These are phyloP conservation scores for Ectemnius lituratus DNA, from an alignment of 2,888 invertebrate species.

Conservation along the genomic window DNA sequence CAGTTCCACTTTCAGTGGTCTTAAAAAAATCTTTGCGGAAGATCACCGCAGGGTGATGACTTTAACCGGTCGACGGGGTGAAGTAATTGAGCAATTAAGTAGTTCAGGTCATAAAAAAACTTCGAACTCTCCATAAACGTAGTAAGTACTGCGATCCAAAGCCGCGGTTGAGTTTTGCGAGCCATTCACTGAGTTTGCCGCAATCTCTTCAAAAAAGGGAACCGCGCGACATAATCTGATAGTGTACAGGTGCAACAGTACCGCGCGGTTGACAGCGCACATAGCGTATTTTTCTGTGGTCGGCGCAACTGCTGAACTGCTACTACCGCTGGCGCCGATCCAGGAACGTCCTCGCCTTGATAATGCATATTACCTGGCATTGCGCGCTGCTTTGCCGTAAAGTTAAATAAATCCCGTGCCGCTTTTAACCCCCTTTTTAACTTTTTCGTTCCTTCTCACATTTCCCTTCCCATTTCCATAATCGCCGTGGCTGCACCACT, in stretches of 20 bases:
- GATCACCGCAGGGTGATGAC: too few species aligned
- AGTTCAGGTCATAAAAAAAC: too few species aligned
- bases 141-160: too few species aligned
- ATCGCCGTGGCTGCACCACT: not conserved
- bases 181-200: too few species aligned
- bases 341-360: slow-evolving; percentile 54
- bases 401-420: slow-evolving; percentile 50
- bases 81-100: too few species aligned
- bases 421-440: slow-evolving; percentile 21
- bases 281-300: slow-evolving; percentile 43
- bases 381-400: slow-evolving; percentile 43
- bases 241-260: too few species aligned
- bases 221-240: too few species aligned
- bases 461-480: not conserved
- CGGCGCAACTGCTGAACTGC: not conserved
- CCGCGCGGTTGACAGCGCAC: slow-evolving; percentile 21
- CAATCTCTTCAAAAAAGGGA: too few species aligned
- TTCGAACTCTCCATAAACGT: too few species aligned
- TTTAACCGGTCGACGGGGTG: too few species aligned
- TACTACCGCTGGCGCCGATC: slow-evolving; percentile 52
- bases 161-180: too few species aligned
- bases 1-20: not conserved
- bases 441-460: not conserved
- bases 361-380: slow-evolving; percentile 58
- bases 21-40: too few species aligned